Conservation (phyloP, 2,797 vertebrate species). For the Champsocephalus gunnari region DNA sequence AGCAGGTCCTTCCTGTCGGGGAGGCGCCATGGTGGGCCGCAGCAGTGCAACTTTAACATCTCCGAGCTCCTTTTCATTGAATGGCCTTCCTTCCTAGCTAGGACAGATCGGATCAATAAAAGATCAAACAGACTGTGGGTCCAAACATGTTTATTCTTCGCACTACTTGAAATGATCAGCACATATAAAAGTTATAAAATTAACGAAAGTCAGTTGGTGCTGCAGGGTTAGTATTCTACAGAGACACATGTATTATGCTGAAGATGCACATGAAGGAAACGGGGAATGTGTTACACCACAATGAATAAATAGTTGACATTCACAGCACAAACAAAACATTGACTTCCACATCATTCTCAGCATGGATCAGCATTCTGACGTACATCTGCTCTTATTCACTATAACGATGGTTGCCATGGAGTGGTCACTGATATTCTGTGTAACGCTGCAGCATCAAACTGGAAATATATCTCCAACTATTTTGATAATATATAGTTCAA, state of each 20-base stretch:
- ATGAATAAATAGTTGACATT: slow-evolving; percentile 68
- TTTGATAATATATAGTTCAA: too few species aligned
- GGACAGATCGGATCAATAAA: neutral
- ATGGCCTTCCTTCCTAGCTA: neutral
- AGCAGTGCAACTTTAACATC: neutral
- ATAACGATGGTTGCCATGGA: slow-evolving; percentile 42
- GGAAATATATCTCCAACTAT: too few species aligned
- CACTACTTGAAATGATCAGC: slow-evolving; percentile 63
- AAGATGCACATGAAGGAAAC: slow-evolving; percentile 32
- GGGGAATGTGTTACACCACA: slow-evolving; percentile 40
- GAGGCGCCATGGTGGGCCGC: too few species aligned
- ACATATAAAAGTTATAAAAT: slow-evolving; percentile 80
- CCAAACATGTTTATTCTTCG: slow-evolving; percentile 62
- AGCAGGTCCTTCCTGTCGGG: too few species aligned
- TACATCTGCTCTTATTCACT: slow-evolving; percentile 26
- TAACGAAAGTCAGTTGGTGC: slow-evolving; percentile 43
- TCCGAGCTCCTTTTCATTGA: neutral
- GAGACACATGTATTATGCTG: slow-evolving; percentile 31
- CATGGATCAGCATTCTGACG: slow-evolving; percentile 4
- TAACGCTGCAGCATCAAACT: neutral
- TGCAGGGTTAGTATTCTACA: slow-evolving; percentile 43
- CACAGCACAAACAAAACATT: slow-evolving; percentile 38
- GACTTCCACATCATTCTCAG: slow-evolving; percentile 38
- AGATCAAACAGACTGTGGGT: slow-evolving; percentile 17
- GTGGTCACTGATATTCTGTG: slow-evolving; percentile 11